Percentiles rank a stretch among this genome's conserved stretches.
phyloP scores from a whole-genome alignment of 92 coral and sea anemone genomes.

The Paragorgia papillata region DNA sequence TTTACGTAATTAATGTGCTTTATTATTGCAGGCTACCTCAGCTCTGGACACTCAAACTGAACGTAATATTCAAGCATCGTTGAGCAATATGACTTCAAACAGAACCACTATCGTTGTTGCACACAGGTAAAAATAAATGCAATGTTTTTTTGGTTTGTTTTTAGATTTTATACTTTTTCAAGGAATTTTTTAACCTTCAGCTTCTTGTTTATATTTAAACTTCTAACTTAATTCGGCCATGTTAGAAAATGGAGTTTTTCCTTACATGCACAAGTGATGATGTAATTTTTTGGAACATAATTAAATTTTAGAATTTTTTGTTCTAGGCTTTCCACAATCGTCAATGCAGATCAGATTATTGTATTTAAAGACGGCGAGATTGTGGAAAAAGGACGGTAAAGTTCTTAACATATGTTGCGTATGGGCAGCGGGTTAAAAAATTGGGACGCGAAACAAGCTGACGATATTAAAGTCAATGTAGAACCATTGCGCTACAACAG shows the following conservation, averaged over 20 bases:
- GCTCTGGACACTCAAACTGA: conserved; percentile 97
- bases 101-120: conserved; percentile 98
- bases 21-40: conserved; percentile 78
- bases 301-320: no score
- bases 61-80: conserved; percentile 92
- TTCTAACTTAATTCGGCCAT: no score
- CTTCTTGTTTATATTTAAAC: no score
- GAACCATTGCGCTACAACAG: no score
- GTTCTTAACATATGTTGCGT: no score
- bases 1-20: not conserved
- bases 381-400: conserved; percentile 93
- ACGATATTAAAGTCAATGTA: no score
- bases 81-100: conserved; percentile 91
- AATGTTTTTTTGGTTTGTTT: not conserved
- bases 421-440: no score
- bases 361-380: conserved; percentile 86
- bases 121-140: conserved; percentile 70
- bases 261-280: no score
- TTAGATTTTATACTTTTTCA: not conserved
- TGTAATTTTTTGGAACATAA: no score
- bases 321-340: conserved; percentile 86
- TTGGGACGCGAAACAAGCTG: no score
- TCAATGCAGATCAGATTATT: conserved; percentile 92
- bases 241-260: no score
- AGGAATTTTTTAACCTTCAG: no score